Base-by-base conservation (phyloP, 64 coral and sea anemone species). In the Porites australiensis region DNA sequence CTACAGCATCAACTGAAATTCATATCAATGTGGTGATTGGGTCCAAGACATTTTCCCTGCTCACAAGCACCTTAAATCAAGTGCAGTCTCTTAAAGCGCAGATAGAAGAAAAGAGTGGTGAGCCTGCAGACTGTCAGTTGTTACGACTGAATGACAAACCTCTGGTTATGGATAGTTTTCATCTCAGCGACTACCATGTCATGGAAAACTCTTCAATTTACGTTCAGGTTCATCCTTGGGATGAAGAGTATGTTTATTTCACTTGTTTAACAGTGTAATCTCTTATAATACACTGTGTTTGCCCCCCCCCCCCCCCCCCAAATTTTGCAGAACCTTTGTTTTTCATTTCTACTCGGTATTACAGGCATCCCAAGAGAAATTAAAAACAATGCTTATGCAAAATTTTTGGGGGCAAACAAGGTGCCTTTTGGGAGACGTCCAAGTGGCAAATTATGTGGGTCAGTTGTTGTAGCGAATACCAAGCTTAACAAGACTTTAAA, bases 181-280 rank as follows among this genome's bases (percentile, higher is more conserved):
- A 23, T 51, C 81, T 84, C 45, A 13, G 45, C 12, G 62, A 84
- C 81, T 51, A 84, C 52, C 81, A 21, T 13, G 69, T 84, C 63
- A 50, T 43, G 49, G 47, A 84, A 44, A 84, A 69, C 37, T 20
- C 62, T 49, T 69, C 81, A 13, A 84, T 84, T 51, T 4, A 50
- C 52, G 81, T 84, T 10, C 81, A 84, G 49, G 63, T 84, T 84
- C 81, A 69, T 43, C 81, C 81, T 50, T 84, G 63, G 81, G 69
- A 52, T 84, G 63, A 84, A 51, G 81, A 84, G 81, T 84, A 69
- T 10, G 81, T 50, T 37, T 37, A 37, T 37, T 37, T 37, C 27
- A 37, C 27, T 37, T 37, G 27, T 1, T 37, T 37, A 37, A 37
- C 27, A 0, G 27, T 37, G 27, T 37, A 37, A 37, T 37, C 27